Evolutionary conservation across 2,888 invertebrate species (phyloP).

Genomic region (Andrena praecox): DNA sequence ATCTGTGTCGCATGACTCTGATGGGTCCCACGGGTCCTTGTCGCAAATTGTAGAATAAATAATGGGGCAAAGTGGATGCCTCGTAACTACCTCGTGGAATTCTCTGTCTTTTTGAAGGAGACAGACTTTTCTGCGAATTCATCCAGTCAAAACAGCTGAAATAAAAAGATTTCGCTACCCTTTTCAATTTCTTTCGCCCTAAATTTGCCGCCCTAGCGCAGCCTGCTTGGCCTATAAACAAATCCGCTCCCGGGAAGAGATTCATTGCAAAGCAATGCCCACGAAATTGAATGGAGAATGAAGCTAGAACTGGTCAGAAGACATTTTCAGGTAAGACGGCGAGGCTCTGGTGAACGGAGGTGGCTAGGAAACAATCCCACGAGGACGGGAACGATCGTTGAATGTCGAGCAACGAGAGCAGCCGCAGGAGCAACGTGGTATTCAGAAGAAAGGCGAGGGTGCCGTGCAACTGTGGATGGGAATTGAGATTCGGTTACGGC

Average conservation of each 20-base stretch:
- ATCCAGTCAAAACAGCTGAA: no score
- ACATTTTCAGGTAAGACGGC: conserved; percentile 42
- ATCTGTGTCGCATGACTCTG: background rate
- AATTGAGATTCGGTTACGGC: conserved; percentile 73
- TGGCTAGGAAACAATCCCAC: background rate
- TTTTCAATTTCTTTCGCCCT: no score
- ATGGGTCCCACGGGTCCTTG: background rate
- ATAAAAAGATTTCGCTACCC: no score
- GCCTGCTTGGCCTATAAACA: no score
- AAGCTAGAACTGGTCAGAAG: conserved; percentile 21
- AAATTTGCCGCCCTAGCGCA: no score
- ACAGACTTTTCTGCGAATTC: no score
- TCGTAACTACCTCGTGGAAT: background rate
- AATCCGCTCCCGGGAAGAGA: no score
- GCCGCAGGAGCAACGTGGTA: conserved; percentile 29
- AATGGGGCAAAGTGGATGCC: background rate
- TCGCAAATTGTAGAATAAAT: conserved; percentile 19
- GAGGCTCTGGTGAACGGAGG: background rate
- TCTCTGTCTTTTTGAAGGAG: background rate
- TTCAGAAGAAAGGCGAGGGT: conserved; percentile 35
- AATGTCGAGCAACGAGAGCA: conserved; percentile 63
- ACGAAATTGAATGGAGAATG: background rate
- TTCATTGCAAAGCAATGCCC: background rate
- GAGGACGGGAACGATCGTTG: conserved; percentile 38
- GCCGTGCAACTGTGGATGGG: conserved; percentile 74